A percentile compares a stretch with the other conserved stretches of the same genome.
These are phyloP conservation scores for Proteles cristata DNA, from an alignment of 2,113 vertebrate genomes.

Conservation along the genomic window DNA sequence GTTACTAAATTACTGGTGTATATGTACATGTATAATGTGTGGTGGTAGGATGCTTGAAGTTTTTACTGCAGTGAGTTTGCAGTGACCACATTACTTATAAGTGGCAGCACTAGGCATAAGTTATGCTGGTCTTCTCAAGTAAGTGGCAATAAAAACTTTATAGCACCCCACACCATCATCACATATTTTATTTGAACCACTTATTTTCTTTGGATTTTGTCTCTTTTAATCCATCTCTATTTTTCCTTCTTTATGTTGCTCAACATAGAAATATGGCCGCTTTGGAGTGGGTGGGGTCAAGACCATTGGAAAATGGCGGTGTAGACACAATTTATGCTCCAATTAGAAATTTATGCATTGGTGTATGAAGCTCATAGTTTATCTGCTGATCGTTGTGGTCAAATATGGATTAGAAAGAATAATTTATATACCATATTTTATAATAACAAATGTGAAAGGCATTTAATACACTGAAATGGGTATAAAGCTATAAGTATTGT, in stretches of 20 bases:
- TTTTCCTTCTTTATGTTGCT: constrained; percentile 23
- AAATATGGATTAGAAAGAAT: constrained; percentile 32
- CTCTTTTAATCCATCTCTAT: constrained; percentile 36
- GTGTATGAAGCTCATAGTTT: not conserved
- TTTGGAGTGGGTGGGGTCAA: not conserved
- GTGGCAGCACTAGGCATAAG: constrained; percentile 46
- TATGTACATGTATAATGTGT: constrained; percentile 53
- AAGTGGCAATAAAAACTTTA: constrained; percentile 75
- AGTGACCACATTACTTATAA: constrained; percentile 60
- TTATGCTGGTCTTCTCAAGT: constrained; percentile 69
- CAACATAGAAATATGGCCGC: not conserved
- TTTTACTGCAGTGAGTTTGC: constrained; percentile 64
- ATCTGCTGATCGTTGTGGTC: constrained; percentile 18
- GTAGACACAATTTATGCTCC: constrained; percentile 56
- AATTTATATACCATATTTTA: constrained; percentile 34
- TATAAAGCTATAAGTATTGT: not conserved
- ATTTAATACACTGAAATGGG: not conserved
- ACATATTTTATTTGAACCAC: constrained; percentile 74
- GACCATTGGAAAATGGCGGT: not conserved
- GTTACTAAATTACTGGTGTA: constrained; percentile 64
- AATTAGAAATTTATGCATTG: constrained; percentile 37
- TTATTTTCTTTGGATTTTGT: constrained; percentile 72
- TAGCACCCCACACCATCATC: not conserved
- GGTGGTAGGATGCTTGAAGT: constrained; percentile 38
- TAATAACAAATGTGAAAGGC: not conserved